phyloP scores from a whole-genome alignment of 2,888 invertebrate genomes.

The Polyommatus icarus region DNA sequence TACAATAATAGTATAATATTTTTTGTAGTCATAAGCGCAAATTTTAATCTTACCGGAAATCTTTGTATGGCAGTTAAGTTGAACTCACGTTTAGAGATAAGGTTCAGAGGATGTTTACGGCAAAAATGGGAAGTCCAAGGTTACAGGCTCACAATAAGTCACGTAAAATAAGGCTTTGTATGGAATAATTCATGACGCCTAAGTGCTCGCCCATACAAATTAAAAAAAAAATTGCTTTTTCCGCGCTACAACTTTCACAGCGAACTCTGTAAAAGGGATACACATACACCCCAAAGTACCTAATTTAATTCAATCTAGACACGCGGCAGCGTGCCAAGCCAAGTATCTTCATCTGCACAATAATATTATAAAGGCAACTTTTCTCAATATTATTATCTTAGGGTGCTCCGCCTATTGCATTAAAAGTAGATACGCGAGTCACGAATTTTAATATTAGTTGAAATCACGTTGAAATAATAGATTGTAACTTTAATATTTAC shows the following conservation, averaged over 20 bases:
- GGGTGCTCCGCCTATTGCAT: too few relatives aligned
- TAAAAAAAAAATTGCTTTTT: not conserved
- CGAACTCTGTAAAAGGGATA: not conserved
- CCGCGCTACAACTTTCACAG: not conserved
- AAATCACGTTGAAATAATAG: too few relatives aligned
- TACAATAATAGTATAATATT: not conserved
- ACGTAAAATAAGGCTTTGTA: not conserved
- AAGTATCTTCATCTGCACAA: too few relatives aligned
- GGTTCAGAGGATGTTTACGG: not conserved
- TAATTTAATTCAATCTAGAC: too few relatives aligned
- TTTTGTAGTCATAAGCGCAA: not conserved
- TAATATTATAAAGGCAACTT: too few relatives aligned
- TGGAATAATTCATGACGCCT: not conserved
- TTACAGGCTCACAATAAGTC: not conserved
- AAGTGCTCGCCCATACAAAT: not conserved
- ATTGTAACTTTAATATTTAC: too few relatives aligned
- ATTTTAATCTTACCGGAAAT: slow-evolving; percentile 12
- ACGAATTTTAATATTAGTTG: too few relatives aligned
- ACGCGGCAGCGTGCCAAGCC: too few relatives aligned
- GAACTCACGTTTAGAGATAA: slow-evolving; percentile 12
- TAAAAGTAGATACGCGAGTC: too few relatives aligned
- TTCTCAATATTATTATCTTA: too few relatives aligned
- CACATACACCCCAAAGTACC: not conserved
- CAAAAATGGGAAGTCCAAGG: not conserved
- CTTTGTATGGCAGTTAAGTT: slow-evolving; percentile 6